A percentile compares a stretch with the other conserved stretches of the same genome.
Evolutionary conservation across 2,888 invertebrate species (phyloP).

Genomic region (Xanthorhoe spadicearia): DNA sequence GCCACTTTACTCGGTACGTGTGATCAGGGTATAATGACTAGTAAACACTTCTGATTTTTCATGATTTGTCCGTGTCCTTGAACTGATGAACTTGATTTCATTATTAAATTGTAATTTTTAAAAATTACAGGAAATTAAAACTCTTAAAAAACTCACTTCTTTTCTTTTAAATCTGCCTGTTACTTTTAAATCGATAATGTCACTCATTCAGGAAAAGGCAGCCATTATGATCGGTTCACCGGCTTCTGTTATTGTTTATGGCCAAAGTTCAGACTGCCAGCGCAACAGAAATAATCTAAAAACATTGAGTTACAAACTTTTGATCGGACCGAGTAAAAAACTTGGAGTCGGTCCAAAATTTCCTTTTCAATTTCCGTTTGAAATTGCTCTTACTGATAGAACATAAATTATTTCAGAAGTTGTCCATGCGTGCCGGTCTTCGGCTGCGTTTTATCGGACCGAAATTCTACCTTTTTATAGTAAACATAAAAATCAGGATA

Average conservation of each 20-base stretch:
- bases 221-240: slow-evolving; percentile 2
- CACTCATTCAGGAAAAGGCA: not conserved
- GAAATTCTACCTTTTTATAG: slow-evolving; percentile 13
- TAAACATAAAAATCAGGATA: slow-evolving; percentile 22
- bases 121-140: no score
- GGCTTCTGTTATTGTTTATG: slow-evolving; percentile 23
- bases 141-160: no score
- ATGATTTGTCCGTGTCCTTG: no score
- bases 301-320: slow-evolving; percentile 33
- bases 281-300: slow-evolving; percentile 31
- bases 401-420: slow-evolving; percentile 25
- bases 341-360: slow-evolving; percentile 32
- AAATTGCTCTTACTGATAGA: slow-evolving; percentile 31
- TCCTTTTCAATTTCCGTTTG: slow-evolving; percentile 29
- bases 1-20: no score
- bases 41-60: no score
- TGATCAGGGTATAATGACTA: no score
- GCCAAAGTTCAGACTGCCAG: slow-evolving; percentile 25
- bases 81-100: no score
- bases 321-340: slow-evolving; percentile 30
- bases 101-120: no score
- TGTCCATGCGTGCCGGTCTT: slow-evolving; percentile 9
- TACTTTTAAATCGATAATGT: not conserved
- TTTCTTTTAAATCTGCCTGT: not conserved
- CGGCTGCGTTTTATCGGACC: slow-evolving; percentile 17